These are phyloP conservation scores for Saccopteryx leptura DNA, from an alignment of 2,113 vertebrate genomes.

Conservation along the genomic window DNA sequence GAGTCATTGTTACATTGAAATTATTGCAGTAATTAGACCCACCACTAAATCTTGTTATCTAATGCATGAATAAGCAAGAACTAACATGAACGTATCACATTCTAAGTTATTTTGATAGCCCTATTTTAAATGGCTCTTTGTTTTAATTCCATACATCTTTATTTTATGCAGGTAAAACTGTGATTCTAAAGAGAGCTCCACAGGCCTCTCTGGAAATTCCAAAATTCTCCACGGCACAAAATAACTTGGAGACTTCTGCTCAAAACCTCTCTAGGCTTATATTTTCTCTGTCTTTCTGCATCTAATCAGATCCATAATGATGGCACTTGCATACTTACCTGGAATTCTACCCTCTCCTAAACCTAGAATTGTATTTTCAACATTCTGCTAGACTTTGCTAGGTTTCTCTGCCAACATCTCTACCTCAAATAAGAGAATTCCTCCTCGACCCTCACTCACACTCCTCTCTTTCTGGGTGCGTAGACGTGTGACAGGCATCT, in stretches of 20 bases:
- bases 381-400: not conserved
- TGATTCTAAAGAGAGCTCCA: not conserved
- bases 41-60: not conserved
- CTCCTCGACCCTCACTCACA: not conserved
- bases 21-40: not conserved
- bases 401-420: not conserved
- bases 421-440: not conserved
- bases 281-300: not conserved
- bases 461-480: not conserved
- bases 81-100: not conserved
- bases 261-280: not conserved
- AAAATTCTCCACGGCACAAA: not conserved
- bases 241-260: not conserved
- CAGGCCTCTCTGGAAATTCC: not conserved
- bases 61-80: not conserved
- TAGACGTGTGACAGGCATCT: not conserved
- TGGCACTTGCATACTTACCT: not conserved
- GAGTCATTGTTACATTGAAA: not conserved
- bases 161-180: not conserved
- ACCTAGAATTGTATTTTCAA: not conserved
- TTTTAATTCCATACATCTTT: not conserved
- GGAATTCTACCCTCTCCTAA: not conserved
- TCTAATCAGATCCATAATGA: not conserved
- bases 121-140: not conserved
- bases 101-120: not conserved